Evolutionary conservation across 2,113 vertebrate species (phyloP), one percentile per base, ranked within the genome.

Genomic region (sheep (Ovis aries)): DNA sequence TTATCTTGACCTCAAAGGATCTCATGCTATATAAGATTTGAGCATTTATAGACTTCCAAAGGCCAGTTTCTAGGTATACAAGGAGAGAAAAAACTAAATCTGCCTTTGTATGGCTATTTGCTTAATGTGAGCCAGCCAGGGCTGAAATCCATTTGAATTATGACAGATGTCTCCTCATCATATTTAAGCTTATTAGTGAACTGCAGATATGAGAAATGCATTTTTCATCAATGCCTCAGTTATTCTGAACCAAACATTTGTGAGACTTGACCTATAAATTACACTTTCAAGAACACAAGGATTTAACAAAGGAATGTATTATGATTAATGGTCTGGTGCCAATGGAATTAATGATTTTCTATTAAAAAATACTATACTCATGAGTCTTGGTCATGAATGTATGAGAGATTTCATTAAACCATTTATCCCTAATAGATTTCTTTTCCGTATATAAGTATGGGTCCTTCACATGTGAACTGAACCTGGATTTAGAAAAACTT

Each of bases 291-390:
- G 82, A 94, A 95, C 0, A 43, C 23, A 16, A 97, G 31, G 6
- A 12, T 96, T 97, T 95, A 84, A 90, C 64, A 93, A 96, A 98
- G 94, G 88, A 97, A 96, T 87, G 88, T 71, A 93, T 11, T 74
- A 91, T 97, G 90, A 98, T 97, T 97, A 98, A 98, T 96, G 16
- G n/a, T 91, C 31, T 97, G 74, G 43, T 97, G 95, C 25, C 29
- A 71, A 45, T 59, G 7, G 85, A 98, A 92, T 96, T 93, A 98
- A 98, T 98, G 3, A 93, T 87, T 90, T 50, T 48, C n/a, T 95
- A 97, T 98, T 81, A 96, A 77, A 19, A 98, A 98, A 78, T 33
- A 91, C 94, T 98, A 88, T 3, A 96, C 48, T 87, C 45, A 77
- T 87, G 78, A 97, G 92, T 81, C 64, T 82, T 96, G 52, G 4